Evolutionary conservation across 2,113 vertebrate genomes (phyloP), one percentile per base, ranked within the genome.

Genomic region (Cavia aperea): DNA sequence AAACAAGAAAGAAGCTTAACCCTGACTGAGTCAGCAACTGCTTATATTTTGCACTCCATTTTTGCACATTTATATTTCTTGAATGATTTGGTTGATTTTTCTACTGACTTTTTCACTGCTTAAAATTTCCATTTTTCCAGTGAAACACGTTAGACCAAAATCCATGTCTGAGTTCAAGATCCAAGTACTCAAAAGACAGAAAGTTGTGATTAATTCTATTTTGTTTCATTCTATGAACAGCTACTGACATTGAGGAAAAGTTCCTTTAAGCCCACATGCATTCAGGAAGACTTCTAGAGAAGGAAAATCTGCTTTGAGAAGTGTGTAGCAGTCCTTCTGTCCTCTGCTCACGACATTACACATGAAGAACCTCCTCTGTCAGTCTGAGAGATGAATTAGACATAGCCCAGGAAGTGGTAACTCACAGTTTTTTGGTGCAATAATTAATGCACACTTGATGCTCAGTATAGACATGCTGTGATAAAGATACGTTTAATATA

Each of bases 81-180:
- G 1, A 5, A 68, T 46, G 26, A 18, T 3, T 70, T 62, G 16
- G 31, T 56, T 82, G 46, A 78, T 88, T 66, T 54, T 88, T 54
- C 21, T 68, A 54, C 15, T 60, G 23, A 84, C 26, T 93, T 24
- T 81, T 43, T 21, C 11, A 78, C 33, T 85, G 0, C 4, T 62
- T 75, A 65, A 75, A 66, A 88, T n/a, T 33, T 46, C 12, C 6
- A 70, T 31, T n/a, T 79, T 95, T 54, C 7, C 58, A 62, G 39
- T 73, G 62, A 79, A 70, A 77, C 2, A 81, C 60, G 60, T 60
- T 86, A 68, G 43, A 87, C 85, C 89, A 46, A 95, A 91, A 88
- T 78, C 54, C 6, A 89, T 63, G 15, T 60, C 23, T 92, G 81
- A 33, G 4, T 92, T 90, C 29, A 92, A 94, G 87, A 58, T 19